Evolutionary conservation across 2,888 invertebrate genomes (phyloP).

Genomic region (Nineta flava): DNA sequence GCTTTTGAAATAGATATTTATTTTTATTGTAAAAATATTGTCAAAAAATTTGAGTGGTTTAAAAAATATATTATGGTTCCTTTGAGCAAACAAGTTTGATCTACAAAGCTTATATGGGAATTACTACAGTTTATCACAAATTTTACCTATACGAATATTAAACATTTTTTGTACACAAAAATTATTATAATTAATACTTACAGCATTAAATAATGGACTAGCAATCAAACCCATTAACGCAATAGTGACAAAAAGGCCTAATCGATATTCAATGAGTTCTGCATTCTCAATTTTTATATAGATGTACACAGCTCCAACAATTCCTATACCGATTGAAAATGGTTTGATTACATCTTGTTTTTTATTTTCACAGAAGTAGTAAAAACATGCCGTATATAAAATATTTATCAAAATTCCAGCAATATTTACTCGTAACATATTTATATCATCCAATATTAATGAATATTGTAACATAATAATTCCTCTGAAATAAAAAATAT

Average conservation of each 20-base stretch:
- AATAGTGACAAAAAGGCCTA: conserved; percentile 52
- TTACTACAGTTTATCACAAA: too few species aligned
- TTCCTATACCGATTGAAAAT: conserved; percentile 34
- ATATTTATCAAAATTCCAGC: conserved; percentile 54
- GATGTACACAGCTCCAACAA: conserved; percentile 40
- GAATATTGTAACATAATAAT: conserved; percentile 63
- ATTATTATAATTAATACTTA: conserved; percentile 27
- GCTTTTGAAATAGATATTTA: too few species aligned
- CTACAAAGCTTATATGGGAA: too few species aligned
- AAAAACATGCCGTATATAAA: conserved; percentile 43
- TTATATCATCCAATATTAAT: conserved; percentile 50
- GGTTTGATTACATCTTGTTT: conserved; percentile 38
- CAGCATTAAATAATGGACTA: conserved; percentile 52
- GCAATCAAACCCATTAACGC: conserved; percentile 50
- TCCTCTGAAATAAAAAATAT: conserved; percentile 35
- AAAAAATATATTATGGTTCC: too few species aligned
- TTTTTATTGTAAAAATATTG: too few species aligned
- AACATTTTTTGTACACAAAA: too few species aligned
- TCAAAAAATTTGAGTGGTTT: too few species aligned
- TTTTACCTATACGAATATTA: too few species aligned
- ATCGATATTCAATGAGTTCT: conserved; percentile 45
- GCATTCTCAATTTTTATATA: conserved; percentile 53
- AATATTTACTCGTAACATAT: conserved; percentile 64
- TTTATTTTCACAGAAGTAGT: conserved; percentile 43
- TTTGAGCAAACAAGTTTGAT: too few species aligned